phyloP scores from a whole-genome alignment of 2,113 vertebrate species.

The Epinephelus fuscoguttatus region DNA sequence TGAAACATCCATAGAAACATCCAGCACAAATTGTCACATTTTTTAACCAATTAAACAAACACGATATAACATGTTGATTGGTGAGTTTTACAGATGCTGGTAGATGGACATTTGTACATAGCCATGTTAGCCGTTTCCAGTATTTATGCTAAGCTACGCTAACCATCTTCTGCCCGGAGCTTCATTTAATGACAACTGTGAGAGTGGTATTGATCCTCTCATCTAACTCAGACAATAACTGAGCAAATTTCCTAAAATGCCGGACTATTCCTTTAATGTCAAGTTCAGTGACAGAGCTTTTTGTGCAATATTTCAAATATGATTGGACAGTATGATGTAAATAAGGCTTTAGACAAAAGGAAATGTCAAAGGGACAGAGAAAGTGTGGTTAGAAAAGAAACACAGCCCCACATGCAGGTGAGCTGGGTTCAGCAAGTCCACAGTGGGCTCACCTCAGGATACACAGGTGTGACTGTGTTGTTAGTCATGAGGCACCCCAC shows the following conservation, averaged over 20 bases:
- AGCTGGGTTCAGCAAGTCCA: slow-evolving; percentile 30
- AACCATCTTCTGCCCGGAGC: no score
- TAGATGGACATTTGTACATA: background rate
- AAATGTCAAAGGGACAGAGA: background rate
- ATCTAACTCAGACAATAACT: background rate
- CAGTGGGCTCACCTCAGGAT: slow-evolving; percentile 68
- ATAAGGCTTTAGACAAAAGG: background rate
- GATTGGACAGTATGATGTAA: background rate
- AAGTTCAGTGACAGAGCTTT: background rate
- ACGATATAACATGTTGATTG: background rate
- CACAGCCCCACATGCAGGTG: slow-evolving; percentile 33
- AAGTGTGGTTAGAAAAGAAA: slow-evolving; percentile 24
- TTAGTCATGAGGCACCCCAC: slow-evolving; percentile 54
- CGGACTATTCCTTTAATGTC: background rate
- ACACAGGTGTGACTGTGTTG: slow-evolving; percentile 78
- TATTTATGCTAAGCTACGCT: background rate
- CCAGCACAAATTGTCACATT: no score
- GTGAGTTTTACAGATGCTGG: background rate
- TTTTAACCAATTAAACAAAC: background rate
- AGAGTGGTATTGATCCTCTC: background rate
- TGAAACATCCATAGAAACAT: no score
- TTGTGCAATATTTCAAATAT: background rate
- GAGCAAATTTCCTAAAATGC: background rate
- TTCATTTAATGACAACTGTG: background rate
- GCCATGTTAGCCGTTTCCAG: background rate